phyloP scores from a whole-genome alignment of 2,888 invertebrate species.

The Ichneumoninae sp. region DNA sequence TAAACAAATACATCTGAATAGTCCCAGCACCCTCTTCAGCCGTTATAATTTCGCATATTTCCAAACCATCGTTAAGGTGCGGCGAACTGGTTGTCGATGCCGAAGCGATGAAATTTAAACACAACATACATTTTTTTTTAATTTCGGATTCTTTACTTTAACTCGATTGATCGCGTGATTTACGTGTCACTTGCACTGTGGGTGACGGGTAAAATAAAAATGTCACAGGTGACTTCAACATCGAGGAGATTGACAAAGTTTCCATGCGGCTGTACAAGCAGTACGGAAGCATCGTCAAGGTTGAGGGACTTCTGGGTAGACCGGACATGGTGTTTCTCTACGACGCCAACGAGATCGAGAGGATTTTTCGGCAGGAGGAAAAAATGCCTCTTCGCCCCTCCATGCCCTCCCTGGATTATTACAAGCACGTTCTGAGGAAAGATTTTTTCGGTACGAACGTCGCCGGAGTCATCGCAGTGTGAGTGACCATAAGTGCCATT shows the following conservation, averaged over 20 bases:
- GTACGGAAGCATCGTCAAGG: constrained; percentile 89
- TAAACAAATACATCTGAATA: too few species aligned
- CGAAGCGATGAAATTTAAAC: too few species aligned
- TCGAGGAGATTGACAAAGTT: constrained; percentile 89
- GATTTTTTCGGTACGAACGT: constrained; percentile 88
- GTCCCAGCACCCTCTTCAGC: too few species aligned
- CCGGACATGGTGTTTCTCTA: constrained; percentile 91
- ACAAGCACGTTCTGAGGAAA: constrained; percentile 89
- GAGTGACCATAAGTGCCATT: constrained; percentile 80
- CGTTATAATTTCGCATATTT: too few species aligned
- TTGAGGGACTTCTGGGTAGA: constrained; percentile 88
- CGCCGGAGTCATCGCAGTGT: constrained; percentile 91
- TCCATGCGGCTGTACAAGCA: constrained; percentile 86
- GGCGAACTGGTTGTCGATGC: too few species aligned
- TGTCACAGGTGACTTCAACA: constrained; percentile 86
- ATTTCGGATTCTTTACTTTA: too few species aligned
- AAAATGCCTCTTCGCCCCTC: constrained; percentile 89
- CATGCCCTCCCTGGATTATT: constrained; percentile 91
- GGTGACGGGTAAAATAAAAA: not conserved
- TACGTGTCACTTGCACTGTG: not conserved
- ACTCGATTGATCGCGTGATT: too few species aligned
- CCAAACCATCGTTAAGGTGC: too few species aligned
- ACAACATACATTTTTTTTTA: too few species aligned
- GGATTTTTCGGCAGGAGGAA: constrained; percentile 89
- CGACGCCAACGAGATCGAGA: constrained; percentile 89